phyloP scores from a whole-genome alignment of 2,113 vertebrate genomes.

The Myrmophylax atrothorax region DNA sequence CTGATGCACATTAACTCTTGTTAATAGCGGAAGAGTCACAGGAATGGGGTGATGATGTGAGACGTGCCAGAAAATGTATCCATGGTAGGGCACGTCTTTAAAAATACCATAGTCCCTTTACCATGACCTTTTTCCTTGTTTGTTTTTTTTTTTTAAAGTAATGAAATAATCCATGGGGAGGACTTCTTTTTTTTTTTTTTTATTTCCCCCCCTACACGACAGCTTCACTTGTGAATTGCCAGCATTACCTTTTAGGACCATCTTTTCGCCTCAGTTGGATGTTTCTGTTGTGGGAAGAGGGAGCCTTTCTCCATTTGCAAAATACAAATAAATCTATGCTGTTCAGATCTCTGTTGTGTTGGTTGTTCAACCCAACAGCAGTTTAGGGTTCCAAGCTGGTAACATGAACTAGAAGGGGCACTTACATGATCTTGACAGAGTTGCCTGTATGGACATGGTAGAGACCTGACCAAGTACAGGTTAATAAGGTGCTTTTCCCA shows the following conservation, averaged over 20 bases:
- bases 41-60: not conserved
- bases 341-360: not conserved
- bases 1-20: not conserved
- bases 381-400: not conserved
- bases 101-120: not conserved
- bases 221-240: not conserved
- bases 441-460: not conserved
- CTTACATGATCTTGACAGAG: not conserved
- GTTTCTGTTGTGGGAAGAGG: not conserved
- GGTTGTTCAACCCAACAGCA: not conserved
- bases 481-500: not conserved
- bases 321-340: not conserved
- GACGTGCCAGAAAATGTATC: not conserved
- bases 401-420: not conserved
- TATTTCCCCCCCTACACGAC: fast-evolving
- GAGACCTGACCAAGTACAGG: not conserved
- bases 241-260: not conserved
- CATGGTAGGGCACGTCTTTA: not conserved
- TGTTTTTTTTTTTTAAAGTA: not conserved
- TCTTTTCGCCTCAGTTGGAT: not conserved
- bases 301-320: not conserved
- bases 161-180: not conserved
- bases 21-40: not conserved
- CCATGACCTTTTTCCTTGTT: not conserved
- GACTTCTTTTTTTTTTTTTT: fast-evolving